A percentile compares a stretch with the other conserved stretches of the same genome.
Conservation (phyloP, 92 coral and sea anemone species). For the Porites cylindrica region DNA sequence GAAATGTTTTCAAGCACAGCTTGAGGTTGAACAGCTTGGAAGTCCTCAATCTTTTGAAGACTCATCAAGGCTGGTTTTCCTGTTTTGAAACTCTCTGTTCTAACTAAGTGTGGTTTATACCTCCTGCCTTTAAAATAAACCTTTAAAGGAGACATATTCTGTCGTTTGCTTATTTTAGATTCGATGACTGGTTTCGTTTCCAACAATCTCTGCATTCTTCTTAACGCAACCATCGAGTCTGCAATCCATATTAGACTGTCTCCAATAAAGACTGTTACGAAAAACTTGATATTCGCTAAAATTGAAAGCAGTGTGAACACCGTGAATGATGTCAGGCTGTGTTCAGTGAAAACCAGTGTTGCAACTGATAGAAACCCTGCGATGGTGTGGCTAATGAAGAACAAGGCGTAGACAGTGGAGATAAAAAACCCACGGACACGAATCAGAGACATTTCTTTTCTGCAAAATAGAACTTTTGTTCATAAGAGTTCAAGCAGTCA, state of each 20-base stretch:
- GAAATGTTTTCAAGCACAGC: neutral
- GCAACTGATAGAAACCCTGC: slow-evolving; percentile 27
- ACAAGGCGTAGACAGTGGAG: slow-evolving; percentile 12
- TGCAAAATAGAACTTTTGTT: neutral
- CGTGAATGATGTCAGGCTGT: slow-evolving; percentile 4
- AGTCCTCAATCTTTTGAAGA: neutral
- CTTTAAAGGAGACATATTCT: neutral
- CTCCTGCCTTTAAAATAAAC: slow-evolving; percentile 8
- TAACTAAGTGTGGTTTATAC: slow-evolving; percentile 3
- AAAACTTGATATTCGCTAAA: neutral
- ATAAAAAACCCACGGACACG: slow-evolving; percentile 21
- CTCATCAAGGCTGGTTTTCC: slow-evolving; percentile 12
- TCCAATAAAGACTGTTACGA: neutral
- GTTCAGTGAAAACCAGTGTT: neutral
- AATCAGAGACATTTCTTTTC: slow-evolving; percentile 31
- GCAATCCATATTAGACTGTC: slow-evolving; percentile 1
- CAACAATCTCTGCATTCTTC: slow-evolving; percentile 21
- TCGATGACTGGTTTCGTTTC: neutral
- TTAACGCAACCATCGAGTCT: slow-evolving; percentile 6
- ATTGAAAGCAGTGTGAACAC: slow-evolving; percentile 26
- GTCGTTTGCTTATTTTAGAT: neutral
- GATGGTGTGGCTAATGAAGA: slow-evolving; percentile 6
- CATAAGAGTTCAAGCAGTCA: too few relatives aligned
- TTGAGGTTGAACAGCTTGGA: neutral
- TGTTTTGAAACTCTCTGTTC: slow-evolving; percentile 14